Evolutionary conservation across 2,797 vertebrate species (phyloP), one percentile per base, ranked within the genome.

Genomic region (Sebastes diaconus): DNA sequence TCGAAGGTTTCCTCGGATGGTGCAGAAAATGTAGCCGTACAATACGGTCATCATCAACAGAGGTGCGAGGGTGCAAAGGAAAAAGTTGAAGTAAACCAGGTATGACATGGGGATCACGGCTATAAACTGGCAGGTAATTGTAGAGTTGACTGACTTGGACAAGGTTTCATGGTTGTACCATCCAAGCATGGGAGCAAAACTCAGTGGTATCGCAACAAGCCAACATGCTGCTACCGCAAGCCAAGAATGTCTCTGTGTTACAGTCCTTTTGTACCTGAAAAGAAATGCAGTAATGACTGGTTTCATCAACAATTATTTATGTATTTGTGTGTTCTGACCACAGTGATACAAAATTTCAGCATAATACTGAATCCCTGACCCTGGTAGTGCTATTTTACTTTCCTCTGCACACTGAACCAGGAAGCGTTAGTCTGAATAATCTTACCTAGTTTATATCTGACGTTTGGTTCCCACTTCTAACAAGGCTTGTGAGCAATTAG

Each of bases 21-120:
- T 89, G 25, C 36, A 80, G 84, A 99, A 99, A 80, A 99, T 93
- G 52, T 92, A 90, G 0, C 80, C 2, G 0, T 99, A 99, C 64
- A 99, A 84, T 2, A 58, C 63, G 0, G 92, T 90, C 97, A 98
- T 99, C 68, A 95, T n/a, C 24, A 96, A 1, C 80, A 98, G 81
- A 2, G 97, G 97, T 7, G 87, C 25, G 0, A 98, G 86, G 27
- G 88, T 95, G 84, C 97, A 97, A 0, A 87, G 36, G 24, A 97
- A 90, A 85, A 97, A 98, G 79, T 86, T 91, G 64, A 98, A 96
- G 81, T 96, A 97, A 4, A 98, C 95, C 93, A 99, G 91, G 81
- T 96, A 98, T 1, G 97, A 95, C 95, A 95, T 92, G 5, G 92
- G 87, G 25, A 98, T 95, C n/a, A 97, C 96, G 0, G 10, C 22